phyloP scores from a whole-genome alignment of 1,140 invertebrate species.

The Danaus plexippus region DNA sequence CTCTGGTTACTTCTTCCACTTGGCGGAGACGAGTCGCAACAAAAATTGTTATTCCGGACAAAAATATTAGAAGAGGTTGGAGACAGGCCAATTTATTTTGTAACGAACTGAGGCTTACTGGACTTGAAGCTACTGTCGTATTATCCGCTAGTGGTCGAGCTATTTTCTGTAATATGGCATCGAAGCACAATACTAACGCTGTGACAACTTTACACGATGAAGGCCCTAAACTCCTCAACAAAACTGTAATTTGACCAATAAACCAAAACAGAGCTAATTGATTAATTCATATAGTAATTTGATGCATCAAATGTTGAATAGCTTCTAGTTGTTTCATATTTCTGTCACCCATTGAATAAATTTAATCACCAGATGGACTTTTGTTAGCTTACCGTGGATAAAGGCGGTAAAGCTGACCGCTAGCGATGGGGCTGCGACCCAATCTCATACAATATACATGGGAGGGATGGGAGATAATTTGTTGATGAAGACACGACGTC shows the following conservation, averaged over 20 bases:
- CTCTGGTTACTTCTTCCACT: constrained; percentile 10
- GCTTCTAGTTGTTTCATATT: no score
- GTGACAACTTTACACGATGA: no score
- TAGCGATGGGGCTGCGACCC: constrained; percentile 4
- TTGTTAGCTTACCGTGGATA: no score
- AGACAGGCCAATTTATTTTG: constrained; percentile 28
- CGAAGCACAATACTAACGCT: no score
- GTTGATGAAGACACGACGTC: not conserved
- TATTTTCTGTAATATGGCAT: no score
- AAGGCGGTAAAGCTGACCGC: no score
- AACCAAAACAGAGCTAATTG: no score
- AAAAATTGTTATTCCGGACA: constrained; percentile 30
- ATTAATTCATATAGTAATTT: no score
- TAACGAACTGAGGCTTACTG: constrained; percentile 23
- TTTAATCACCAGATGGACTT: no score
- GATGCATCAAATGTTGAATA: no score
- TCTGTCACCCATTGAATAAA: no score
- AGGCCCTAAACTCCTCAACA: not conserved
- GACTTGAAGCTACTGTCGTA: constrained; percentile 12
- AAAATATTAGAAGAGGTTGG: constrained; percentile 26
- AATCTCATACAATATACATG: constrained; percentile 16
- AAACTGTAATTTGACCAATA: not conserved
- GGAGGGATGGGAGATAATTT: constrained; percentile 6
- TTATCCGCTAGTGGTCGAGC: not conserved
- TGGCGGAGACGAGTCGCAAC: constrained; percentile 12